phyloP scores from a whole-genome alignment of 1,140 invertebrate species.

The Brachionus asplanchnoidis region DNA sequence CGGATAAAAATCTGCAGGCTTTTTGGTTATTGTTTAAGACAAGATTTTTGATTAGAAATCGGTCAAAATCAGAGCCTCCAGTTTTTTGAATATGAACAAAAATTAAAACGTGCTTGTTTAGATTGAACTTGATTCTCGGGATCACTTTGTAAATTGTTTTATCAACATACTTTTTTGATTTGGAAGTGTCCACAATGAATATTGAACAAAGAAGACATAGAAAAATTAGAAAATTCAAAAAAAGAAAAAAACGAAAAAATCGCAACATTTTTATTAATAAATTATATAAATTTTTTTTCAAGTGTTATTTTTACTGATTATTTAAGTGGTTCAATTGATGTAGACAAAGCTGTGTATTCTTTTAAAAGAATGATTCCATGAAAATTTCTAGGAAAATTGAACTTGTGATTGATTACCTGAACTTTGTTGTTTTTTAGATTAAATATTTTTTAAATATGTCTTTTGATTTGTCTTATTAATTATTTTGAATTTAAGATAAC shows the following conservation, averaged over 20 bases:
- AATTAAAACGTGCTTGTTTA: slow-evolving; percentile 80
- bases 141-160: background rate
- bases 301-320: background rate
- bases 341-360: too few relatives aligned
- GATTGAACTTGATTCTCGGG: background rate
- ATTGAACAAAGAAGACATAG: background rate
- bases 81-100: slow-evolving; percentile 97
- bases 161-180: background rate
- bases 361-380: background rate
- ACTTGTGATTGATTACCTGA: too few relatives aligned
- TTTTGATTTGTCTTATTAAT: too few relatives aligned
- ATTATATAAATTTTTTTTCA: background rate
- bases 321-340: too few relatives aligned
- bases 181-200: background rate
- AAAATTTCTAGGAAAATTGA: too few relatives aligned
- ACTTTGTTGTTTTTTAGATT: too few relatives aligned
- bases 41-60: slow-evolving; percentile 85
- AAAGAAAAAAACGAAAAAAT: background rate
- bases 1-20: background rate
- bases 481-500: too few relatives aligned
- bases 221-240: background rate
- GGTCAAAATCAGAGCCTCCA: slow-evolving; percentile 80
- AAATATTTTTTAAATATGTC: too few relatives aligned
- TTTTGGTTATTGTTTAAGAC: slow-evolving; percentile 70
- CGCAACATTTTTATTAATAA: background rate